A percentile compares a stretch with the other conserved stretches of the same genome.
phyloP scores from a whole-genome alignment of 2,113 vertebrate genomes.

The Actenoides lindsayi region DNA sequence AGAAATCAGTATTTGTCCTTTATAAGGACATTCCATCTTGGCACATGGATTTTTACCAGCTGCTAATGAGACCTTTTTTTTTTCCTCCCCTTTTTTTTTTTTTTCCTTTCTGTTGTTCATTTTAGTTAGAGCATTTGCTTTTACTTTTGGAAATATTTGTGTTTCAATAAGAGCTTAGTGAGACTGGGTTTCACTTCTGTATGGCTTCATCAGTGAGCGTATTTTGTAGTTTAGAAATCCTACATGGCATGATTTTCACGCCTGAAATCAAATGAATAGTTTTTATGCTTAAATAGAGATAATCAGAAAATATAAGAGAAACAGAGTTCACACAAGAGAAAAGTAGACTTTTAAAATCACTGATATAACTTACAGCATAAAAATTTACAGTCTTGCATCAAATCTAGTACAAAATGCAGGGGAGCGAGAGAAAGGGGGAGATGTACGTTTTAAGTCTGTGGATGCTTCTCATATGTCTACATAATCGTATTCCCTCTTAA shows the following conservation, averaged over 20 bases:
- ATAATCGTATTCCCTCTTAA: background rate
- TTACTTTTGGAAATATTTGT: background rate
- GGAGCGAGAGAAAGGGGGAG: background rate
- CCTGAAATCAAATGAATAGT: background rate
- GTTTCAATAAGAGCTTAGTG: background rate
- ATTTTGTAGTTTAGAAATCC: background rate
- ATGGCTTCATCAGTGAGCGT: background rate
- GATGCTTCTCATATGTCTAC: background rate
- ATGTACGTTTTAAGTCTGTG: background rate
- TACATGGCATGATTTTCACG: background rate
- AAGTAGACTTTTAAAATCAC: background rate
- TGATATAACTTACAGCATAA: background rate
- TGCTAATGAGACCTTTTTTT: rapidly evolving
- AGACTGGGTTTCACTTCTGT: background rate
- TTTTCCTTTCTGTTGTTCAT: background rate
- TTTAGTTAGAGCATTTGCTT: background rate
- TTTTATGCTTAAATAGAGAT: background rate
- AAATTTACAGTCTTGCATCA: background rate
- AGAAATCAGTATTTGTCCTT: background rate
- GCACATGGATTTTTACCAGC: background rate
- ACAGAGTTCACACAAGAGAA: background rate
- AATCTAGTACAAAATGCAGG: background rate
- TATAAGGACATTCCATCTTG: background rate
- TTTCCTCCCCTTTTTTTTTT: background rate
- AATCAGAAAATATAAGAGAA: background rate